Base-by-base conservation (phyloP, 1,140 invertebrate species). In the Palaemon carinicauda region DNA sequence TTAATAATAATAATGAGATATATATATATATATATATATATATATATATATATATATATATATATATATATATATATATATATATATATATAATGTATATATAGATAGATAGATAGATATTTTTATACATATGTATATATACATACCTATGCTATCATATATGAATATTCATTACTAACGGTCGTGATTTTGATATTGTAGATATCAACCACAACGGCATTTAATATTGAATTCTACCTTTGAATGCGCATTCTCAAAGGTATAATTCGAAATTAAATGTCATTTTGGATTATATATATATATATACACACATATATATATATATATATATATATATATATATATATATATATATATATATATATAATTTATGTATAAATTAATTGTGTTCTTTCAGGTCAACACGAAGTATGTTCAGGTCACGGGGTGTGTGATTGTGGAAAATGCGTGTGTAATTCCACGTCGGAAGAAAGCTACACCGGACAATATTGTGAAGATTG, bases 401-500 rank as follows among this genome's bases (percentile, higher is more conserved):
- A 50, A 4, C 41, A 74, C 14, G 21, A 75, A 52, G 27, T n/a
- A n/a, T 83, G 81, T 12, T 83, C 81, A 5, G 81, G 81, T 0
- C 81, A 75, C 81, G 81, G 81, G 14, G 24, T 1, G 21, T 83
- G 81, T 56, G 51, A 54, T 0, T 83, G 81, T 83, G 81, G 71
- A 24, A 73, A 74, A 51, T 83, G 81, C 33, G 31, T 29, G 4
- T 83, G 81, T 53, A 15, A 24, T 27, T 33, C 19, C 27, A n/a
- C 54, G n/a, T 10, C 50, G 10, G 74, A 53, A n/a, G 21, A 4
- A 0, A 75, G 53, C 3, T 84, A 77, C 82, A 84, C 51, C n/a
- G 82, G 82, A 27, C 21, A 77, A 29, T 84, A 65, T 53, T 84
- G 82, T n/a, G 82, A 84, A 74, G 74, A 78, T 2, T 84, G 82